These are phyloP conservation scores for Lordiphosa andalusiaca DNA, from an alignment of 2,888 invertebrate species.

Conservation along the genomic window DNA sequence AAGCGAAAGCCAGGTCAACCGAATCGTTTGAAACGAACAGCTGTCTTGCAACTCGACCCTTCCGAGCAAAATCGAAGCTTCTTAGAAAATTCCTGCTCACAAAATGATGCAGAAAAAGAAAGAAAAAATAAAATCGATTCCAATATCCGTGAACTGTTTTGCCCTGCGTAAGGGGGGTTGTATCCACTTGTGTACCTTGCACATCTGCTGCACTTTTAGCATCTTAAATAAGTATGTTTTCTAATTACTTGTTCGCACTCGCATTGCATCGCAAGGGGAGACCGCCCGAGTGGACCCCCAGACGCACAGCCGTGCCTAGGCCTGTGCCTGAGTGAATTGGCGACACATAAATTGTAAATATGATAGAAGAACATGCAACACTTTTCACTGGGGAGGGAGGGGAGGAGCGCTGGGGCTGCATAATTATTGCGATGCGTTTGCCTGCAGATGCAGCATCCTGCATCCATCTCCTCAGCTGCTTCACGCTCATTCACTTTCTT, in stretches of 20 bases:
- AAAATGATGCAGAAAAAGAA: too few relatives aligned
- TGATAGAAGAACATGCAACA: conserved; percentile 67
- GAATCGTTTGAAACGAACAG: too few relatives aligned
- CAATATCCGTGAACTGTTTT: too few relatives aligned
- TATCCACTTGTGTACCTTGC: neutral
- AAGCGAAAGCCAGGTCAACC: too few relatives aligned
- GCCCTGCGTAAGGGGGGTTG: too few relatives aligned
- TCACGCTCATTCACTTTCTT: conserved; percentile 38
- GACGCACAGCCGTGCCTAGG: neutral
- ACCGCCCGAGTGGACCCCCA: neutral
- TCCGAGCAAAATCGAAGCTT: too few relatives aligned
- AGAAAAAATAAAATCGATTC: too few relatives aligned
- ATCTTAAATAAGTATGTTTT: conserved; percentile 57
- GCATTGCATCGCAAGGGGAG: conserved; percentile 24
- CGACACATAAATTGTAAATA: conserved; percentile 73
- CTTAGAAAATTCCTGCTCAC: too few relatives aligned
- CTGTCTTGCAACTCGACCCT: too few relatives aligned
- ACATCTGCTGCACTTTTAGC: conserved; percentile 16
- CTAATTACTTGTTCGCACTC: conserved; percentile 76
- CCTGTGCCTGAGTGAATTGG: conserved; percentile 48
- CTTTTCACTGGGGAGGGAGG: conserved; percentile 14
- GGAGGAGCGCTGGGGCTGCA: conserved; percentile 33
- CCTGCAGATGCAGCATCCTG: conserved; percentile 20
- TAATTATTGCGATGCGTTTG: conserved; percentile 42
- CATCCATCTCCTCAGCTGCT: neutral